Evolutionary conservation across 1,140 invertebrate genomes (phyloP), one percentile per base, ranked within the genome.

Genomic region (Lordiphosa collinella): DNA sequence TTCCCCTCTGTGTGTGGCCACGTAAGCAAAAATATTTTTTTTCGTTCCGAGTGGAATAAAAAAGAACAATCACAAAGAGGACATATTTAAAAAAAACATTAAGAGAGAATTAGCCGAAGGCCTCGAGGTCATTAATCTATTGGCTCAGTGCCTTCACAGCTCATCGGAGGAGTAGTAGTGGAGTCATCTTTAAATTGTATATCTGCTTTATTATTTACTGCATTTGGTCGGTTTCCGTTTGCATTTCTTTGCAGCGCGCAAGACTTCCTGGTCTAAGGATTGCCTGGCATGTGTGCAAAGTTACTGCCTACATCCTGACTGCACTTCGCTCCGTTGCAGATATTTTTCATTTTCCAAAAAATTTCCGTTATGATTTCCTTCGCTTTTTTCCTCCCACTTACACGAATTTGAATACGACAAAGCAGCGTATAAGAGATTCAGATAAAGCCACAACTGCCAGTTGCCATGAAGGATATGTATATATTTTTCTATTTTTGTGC

Each of bases 401-500:
- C 31, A 52, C 25, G 69, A 79, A 78, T 78, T 78, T 78, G 74
- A 78, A 80, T 78, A 79, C 56, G 58, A 69, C 68, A 79, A 80
- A 74, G 53, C 51, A 54, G 54, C 57, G 68, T 71, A 79, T 63
- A 73, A 72, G 68, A 79, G 68, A 79, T 78, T 79, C 63, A 79
- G 67, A 78, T 78, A 78, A 63, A 67, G 49, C 50, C 49, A 31
- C 52, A 70, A 48, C 73, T 61, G 73, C 36, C 56, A 70, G 54
- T 59, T 74, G 53, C 64, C 65, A 52, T 61, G 48, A 62, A 63
- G 36, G 48, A 46, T 54, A 49, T 16, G 14, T 3, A 16, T 35
- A 25, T 35, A 40, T 46, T 55, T 16, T 43, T 16, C 14, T 16
- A 34, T 56, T 54, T 49, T 58, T 34, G 11, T 61, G 43, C 55